A percentile compares a stretch with the other conserved stretches of the same genome.
phyloP scores from a whole-genome alignment of 64 coral and sea anemone species.

The Montipora cactus region DNA sequence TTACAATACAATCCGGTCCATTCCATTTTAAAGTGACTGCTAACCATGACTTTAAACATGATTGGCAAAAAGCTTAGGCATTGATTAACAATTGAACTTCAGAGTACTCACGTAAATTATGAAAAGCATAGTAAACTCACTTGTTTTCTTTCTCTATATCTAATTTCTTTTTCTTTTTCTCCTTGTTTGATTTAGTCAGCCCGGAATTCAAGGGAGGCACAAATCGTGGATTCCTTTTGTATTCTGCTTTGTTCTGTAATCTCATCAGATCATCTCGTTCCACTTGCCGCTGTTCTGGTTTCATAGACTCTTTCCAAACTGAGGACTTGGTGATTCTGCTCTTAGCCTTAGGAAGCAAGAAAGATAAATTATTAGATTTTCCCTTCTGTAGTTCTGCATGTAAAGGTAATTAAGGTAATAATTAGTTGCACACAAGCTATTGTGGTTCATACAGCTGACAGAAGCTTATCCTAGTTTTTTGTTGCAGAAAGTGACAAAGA shows the following conservation, averaged over 20 bases:
- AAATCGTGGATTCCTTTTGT: conserved; percentile 94
- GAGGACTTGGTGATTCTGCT: conserved; percentile 50
- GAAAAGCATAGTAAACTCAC: not conserved
- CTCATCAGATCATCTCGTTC: conserved; percentile 85
- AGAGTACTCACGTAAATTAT: too few species aligned
- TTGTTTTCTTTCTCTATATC: conserved; percentile 41
- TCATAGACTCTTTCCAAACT: conserved; percentile 94
- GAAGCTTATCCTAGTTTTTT: too few species aligned
- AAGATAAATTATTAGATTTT: not conserved
- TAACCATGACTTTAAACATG: too few species aligned
- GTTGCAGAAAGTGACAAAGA: too few species aligned
- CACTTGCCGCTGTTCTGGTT: conserved; percentile 79
- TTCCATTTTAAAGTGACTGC: too few species aligned
- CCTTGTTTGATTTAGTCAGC: conserved; percentile 63
- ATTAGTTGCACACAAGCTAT: too few species aligned
- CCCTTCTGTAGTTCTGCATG: not conserved
- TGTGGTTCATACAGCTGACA: too few species aligned
- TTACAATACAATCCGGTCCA: too few species aligned
- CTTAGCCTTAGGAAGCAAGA: conserved; percentile 45
- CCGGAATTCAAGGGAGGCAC: conserved; percentile 85
- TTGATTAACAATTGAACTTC: too few species aligned
- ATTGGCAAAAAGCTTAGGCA: too few species aligned
- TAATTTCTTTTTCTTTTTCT: conserved; percentile 50
- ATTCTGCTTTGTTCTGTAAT: conserved; percentile 92
- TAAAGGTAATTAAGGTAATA: too few species aligned